Evolutionary conservation across 2,113 vertebrate species (phyloP).

Genomic region (Oncorhynchus keta): DNA sequence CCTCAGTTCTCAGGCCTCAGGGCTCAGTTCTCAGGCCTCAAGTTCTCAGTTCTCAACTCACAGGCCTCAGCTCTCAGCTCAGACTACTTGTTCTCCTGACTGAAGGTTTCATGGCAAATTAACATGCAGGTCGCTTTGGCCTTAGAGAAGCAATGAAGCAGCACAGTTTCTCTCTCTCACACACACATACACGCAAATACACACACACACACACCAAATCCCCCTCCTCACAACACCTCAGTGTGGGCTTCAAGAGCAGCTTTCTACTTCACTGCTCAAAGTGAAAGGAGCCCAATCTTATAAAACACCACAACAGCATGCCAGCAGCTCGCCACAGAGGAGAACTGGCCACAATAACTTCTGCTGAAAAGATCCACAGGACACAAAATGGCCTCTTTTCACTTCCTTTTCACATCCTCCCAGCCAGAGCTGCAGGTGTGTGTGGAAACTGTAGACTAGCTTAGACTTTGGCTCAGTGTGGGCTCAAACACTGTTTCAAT

Average conservation of each 20-base stretch:
- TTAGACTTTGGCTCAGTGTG: conserved; percentile 17
- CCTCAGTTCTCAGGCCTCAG: no score
- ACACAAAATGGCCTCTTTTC: conserved; percentile 44
- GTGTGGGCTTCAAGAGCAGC: not conserved
- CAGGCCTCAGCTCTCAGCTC: no score
- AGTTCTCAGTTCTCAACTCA: no score
- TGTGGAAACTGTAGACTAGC: not conserved
- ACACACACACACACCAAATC: not conserved
- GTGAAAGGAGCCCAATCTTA: conserved; percentile 52
- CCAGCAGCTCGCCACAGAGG: conserved; percentile 17
- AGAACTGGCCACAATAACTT: conserved; percentile 28
- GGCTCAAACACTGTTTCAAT: not conserved
- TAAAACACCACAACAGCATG: conserved; percentile 38
- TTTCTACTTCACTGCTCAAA: conserved; percentile 59
- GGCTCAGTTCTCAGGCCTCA: no score
- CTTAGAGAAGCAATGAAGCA: no score
- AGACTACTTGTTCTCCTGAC: no score
- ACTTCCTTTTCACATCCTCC: conserved; percentile 12
- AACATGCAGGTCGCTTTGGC: no score
- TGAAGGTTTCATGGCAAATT: no score
- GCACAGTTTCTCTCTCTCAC: not conserved
- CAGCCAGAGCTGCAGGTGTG: conserved; percentile 46
- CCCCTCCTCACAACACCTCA: not conserved
- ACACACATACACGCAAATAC: not conserved
- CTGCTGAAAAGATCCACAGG: conserved; percentile 53